Evolutionary conservation across 2,113 vertebrate species (phyloP), one percentile per base, ranked within the genome.

Genomic region (Paramisgurnus dabryanus): DNA sequence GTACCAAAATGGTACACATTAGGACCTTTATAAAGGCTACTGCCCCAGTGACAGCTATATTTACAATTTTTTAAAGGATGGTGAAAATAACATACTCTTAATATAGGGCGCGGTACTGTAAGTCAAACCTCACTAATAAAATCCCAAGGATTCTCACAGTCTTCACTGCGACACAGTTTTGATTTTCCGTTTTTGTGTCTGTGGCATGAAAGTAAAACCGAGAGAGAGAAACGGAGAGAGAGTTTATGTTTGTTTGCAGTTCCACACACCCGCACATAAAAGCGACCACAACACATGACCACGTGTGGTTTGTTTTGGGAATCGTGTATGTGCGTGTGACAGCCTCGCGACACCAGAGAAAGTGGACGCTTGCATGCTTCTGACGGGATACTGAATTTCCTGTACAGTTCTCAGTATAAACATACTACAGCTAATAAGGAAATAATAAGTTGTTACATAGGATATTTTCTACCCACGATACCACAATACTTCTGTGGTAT

Each of bases 171-270:
- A 22, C 50, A 39, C 12, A 0, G 17, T 9, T 60, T 17, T 61
- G 71, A 55, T 7, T n/a, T 10, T 45, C 39, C n/a, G 43, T 64
- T 58, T 64, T 58, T 71, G 45, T 71, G 13, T 79, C 6, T 15
- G 1, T n/a, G 49, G 27, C 18, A 68, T 68, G 45, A 68, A 68
- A 76, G 53, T 61, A 47, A 69, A 57, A 50, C 49, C 39, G 39
- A 60, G 15, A 34, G 60, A 80, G 61, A 57, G 58, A 79, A 60
- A 78, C 15, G n/a, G 55, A 70, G 15, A 61, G 5, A 69, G 39
- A 69, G 67, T 34, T 69, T 69, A 12, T 53, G 45, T 69, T 69
- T 69, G 22, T 50, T 69, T 69, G 18, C 67, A 7, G 22, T 69
- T 47, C 22, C 67, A 69, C 5, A 69, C 18, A 50, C 18, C 47